Evolutionary conservation across 1,140 invertebrate species (phyloP), one percentile per base, ranked within the genome.

Genomic region (Leptinotarsa lineolata): DNA sequence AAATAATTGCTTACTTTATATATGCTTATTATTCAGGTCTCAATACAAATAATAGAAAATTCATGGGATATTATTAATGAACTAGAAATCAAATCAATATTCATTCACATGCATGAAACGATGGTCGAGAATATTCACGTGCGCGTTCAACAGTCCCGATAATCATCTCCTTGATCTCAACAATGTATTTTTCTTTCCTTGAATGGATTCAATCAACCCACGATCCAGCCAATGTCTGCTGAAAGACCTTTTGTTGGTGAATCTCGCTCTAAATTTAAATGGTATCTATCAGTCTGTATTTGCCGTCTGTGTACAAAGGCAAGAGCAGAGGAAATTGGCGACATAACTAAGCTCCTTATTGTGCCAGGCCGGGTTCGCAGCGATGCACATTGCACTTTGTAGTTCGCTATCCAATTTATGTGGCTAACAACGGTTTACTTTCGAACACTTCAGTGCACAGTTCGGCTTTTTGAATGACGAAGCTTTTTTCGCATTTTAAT

Each of bases 261-360:
- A 63, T 22, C 24, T 24, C 68, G n/a, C 59, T 72, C 13, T 13
- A 63, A 72, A 44, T 72, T 72, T 72, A 65, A 63, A 72, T 65
- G 64, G 39, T 24, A 59, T 54, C 63, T 67, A 67, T 68, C 65
- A 63, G 48, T 72, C 71, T 60, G 63, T 68, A 67, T 68, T 67
- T 73, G 72, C 44, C 30, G 64, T 66, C 63, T 39, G n/a, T 73
- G 30, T 66, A 48, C 61, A 66, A 58, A 73, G 44, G 46, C 72
- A 68, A 73, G 68, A 63, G 46, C 44, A 44, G 39, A 73, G 72
- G 72, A 73, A 73, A 73, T 73, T 73, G 72, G 65, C 72, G 72
- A 73, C 72, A 73, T 73, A 73, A 73, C 72, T 73, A 68, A 73
- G 72, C 72, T 44, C 64, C 72, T 73, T 73, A 73, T 67, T 73